These are phyloP conservation scores for Babyrousa celebensis DNA, from an alignment of 2,797 vertebrate genomes.

Conservation along the genomic window DNA sequence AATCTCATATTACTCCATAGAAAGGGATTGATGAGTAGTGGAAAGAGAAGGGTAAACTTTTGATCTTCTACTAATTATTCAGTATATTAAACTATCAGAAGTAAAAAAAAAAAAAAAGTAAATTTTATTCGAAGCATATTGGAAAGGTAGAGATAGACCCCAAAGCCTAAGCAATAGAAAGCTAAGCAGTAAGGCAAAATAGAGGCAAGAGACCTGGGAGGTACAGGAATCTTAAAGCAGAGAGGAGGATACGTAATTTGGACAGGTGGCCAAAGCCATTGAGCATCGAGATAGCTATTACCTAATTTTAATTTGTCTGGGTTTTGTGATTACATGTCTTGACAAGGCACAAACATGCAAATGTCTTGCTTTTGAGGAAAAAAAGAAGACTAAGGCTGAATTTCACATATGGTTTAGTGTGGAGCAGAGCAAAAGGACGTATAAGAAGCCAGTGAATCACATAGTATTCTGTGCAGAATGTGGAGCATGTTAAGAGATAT, in stretches of 20 bases:
- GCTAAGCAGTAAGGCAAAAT: background rate
- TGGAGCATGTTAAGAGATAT: rapidly evolving
- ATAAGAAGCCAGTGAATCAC: background rate
- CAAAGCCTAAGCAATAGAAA: background rate
- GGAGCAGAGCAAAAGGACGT: background rate
- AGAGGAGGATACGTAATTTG: background rate
- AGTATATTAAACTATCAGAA: background rate
- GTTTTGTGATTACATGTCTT: background rate
- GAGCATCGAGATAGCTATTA: background rate
- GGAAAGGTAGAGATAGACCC: background rate
- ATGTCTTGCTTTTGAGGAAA: background rate
- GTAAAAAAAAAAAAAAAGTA: background rate
- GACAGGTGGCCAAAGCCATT: background rate
- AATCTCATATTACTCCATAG: background rate
- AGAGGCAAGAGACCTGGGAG: background rate
- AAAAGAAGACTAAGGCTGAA: background rate
- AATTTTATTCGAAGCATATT: background rate
- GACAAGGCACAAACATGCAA: background rate
- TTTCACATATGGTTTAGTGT: background rate
- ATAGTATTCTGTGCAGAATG: background rate
- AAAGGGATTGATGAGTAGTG: background rate
- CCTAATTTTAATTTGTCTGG: conserved; percentile 21
- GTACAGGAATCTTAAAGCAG: background rate
- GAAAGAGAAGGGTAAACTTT: background rate
- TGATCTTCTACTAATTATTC: background rate